phyloP scores from a whole-genome alignment of 30 jellyfish, hydroid and myxozoan species.

The Pelagia noctiluca region DNA sequence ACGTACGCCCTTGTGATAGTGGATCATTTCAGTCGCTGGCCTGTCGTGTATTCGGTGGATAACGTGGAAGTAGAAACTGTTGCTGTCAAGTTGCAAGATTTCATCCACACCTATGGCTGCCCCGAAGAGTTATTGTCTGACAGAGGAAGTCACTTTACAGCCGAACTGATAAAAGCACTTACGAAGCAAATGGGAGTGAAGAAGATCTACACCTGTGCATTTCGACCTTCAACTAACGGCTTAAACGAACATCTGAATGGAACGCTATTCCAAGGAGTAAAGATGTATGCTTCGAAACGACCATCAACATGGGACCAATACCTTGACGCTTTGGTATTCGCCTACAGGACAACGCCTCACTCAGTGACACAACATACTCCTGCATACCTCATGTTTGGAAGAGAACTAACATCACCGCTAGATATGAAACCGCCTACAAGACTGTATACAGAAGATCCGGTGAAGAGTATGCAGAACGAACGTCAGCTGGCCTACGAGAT shows the following conservation, averaged over 20 bases:
- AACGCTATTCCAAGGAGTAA: too few relatives aligned
- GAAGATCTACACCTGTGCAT: too few relatives aligned
- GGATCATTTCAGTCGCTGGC: slow-evolving; percentile 65
- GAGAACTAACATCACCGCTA: slow-evolving; percentile 27
- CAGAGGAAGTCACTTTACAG: too few relatives aligned
- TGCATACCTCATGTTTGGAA: slow-evolving; percentile 31
- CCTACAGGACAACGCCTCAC: slow-evolving; percentile 54
- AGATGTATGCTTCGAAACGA: too few relatives aligned
- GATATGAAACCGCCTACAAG: slow-evolving; percentile 30
- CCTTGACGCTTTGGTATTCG: slow-evolving; percentile 7
- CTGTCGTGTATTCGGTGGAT: slow-evolving; percentile 51
- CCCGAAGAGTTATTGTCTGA: too few relatives aligned
- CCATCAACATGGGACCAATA: slow-evolving; percentile 37
- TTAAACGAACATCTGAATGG: too few relatives aligned
- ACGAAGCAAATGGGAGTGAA: too few relatives aligned
- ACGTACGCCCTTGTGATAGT: slow-evolving; percentile 41
- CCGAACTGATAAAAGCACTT: too few relatives aligned
- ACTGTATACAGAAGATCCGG: too few relatives aligned
- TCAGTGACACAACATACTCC: slow-evolving; percentile 39
- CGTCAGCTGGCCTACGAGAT: too few relatives aligned
- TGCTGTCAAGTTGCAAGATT: slow-evolving; percentile 9
- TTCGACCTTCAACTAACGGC: too few relatives aligned
- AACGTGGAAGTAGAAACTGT: slow-evolving; percentile 21
- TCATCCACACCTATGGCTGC: slow-evolving; percentile 41
- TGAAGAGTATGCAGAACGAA: too few relatives aligned